Base-by-base conservation (phyloP, 2,888 invertebrate species). In the Eupelmus urozonus region DNA sequence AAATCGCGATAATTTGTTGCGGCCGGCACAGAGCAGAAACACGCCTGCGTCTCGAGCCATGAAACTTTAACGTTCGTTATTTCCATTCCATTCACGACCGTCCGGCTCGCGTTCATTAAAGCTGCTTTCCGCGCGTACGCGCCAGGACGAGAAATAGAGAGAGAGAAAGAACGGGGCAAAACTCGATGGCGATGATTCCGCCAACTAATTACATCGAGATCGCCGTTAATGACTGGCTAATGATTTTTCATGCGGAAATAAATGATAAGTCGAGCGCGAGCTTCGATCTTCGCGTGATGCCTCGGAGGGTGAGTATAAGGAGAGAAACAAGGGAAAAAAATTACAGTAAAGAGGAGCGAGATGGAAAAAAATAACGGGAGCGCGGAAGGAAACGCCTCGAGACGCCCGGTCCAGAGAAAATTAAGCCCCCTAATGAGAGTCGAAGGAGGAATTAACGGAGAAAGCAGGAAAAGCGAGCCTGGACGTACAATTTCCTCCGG, bases 391-490 rank as follows among this genome's bases (percentile, higher is more conserved):
- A 66, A 66, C 49, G 51, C 65, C 29, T 70, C 49, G 29, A 65
- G 63, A 65, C n/a, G 65, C 40, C 27, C 20, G 55, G 62, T 60
- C 51, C 25, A 49, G 69, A 67, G 72, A 40, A 77, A 71, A 77
- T 77, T 77, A 77, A 77, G 69, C 45, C 34, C 60, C 77, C 67
- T 72, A 77, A 72, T 72, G 72, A 72, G 53, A 67, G 23, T 60
- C 23, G n/a, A 4, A 25, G 23, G 53, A 62, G 69, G 18, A 42
- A 67, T 29, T 53, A 45, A 53, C 2, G 20, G 20, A 53, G 18
- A 20, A 2, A 20, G 20, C 1, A 16, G 20, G 20, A 53, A 16
- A 42, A 5, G 20, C 13, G 18, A 69, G 42, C 34, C 23, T 25
- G 4, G 57, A 45, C 45, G 34, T 53, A 53, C 55, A 51, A n/a